These are phyloP conservation scores for Tyria jacobaeae DNA, from an alignment of 2,888 invertebrate species.

Conservation along the genomic window DNA sequence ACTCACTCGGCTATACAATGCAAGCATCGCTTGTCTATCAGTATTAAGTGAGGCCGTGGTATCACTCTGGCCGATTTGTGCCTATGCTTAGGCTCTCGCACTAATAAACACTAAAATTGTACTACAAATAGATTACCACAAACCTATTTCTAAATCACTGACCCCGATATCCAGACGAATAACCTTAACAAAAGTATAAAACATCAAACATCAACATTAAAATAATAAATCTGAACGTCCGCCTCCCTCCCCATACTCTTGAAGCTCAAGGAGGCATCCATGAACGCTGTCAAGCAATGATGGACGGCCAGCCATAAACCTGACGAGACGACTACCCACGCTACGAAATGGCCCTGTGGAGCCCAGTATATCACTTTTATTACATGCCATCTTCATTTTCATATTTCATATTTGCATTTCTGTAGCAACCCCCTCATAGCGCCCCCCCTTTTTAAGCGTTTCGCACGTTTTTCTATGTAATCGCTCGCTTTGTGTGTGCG, in stretches of 20 bases:
- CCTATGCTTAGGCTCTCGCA: too few species aligned
- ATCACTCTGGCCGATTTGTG: too few species aligned
- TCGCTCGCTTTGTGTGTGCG: constrained; percentile 74
- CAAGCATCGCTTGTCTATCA: too few species aligned
- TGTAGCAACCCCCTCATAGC: constrained; percentile 60
- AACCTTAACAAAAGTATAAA: constrained; percentile 60
- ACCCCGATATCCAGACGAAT: constrained; percentile 25
- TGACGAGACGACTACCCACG: constrained; percentile 90
- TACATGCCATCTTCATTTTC: constrained; percentile 91
- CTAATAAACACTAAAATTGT: too few species aligned
- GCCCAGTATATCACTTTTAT: constrained; percentile 93
- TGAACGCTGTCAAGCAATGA: constrained; percentile 90
- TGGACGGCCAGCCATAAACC: constrained; percentile 91
- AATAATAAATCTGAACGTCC: constrained; percentile 77
- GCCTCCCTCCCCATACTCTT: constrained; percentile 51
- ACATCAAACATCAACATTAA: constrained; percentile 76
- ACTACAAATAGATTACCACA: not conserved
- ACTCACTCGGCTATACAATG: too few species aligned
- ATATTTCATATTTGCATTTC: constrained; percentile 88
- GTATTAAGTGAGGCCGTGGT: too few species aligned
- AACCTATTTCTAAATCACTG: constrained; percentile 17
- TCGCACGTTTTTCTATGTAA: constrained; percentile 83
- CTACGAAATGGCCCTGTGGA: constrained; percentile 92
- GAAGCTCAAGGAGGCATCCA: constrained; percentile 78
- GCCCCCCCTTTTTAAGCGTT: constrained; percentile 74